A percentile compares a stretch with the other conserved stretches of the same genome.
phyloP scores from a whole-genome alignment of 2,888 invertebrate species.

The Holacanthella duospinosa region DNA sequence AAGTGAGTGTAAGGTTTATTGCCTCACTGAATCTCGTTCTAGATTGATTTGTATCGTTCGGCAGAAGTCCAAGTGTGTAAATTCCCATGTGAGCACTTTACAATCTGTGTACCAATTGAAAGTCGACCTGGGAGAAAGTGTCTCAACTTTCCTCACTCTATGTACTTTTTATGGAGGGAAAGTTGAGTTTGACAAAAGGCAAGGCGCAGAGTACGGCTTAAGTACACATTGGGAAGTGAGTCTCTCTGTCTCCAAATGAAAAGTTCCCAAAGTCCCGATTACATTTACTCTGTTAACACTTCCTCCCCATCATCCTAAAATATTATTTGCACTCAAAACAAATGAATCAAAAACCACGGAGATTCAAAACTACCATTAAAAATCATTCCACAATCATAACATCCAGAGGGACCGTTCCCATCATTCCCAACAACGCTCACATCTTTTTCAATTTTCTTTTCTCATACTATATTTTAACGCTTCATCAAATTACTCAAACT shows the following conservation, averaged over 20 bases:
- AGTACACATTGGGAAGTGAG: neutral
- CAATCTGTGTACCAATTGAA: constrained; percentile 21
- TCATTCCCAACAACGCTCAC: no score
- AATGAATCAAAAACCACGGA: constrained; percentile 23
- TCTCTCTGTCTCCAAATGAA: neutral
- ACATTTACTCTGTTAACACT: constrained; percentile 6
- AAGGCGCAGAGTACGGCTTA: neutral
- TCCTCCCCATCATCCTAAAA: constrained; percentile 3
- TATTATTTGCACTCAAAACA: constrained; percentile 29
- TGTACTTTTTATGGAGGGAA: neutral
- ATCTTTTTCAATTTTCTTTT: no score
- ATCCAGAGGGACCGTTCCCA: no score
- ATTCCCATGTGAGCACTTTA: constrained; percentile 34
- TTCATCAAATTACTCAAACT: no score
- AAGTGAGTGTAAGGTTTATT: no score
- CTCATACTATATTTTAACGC: no score
- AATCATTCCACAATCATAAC: constrained; percentile 25
- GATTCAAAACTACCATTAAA: constrained; percentile 34
- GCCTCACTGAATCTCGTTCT: no score
- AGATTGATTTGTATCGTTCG: no score
- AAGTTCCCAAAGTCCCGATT: neutral
- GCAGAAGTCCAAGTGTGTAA: constrained; percentile 27
- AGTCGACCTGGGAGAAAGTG: constrained; percentile 3
- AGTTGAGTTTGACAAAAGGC: no score
- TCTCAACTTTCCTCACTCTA: neutral